Evolutionary conservation across 2,888 invertebrate species (phyloP).

Genomic region (Cinara cedri): DNA sequence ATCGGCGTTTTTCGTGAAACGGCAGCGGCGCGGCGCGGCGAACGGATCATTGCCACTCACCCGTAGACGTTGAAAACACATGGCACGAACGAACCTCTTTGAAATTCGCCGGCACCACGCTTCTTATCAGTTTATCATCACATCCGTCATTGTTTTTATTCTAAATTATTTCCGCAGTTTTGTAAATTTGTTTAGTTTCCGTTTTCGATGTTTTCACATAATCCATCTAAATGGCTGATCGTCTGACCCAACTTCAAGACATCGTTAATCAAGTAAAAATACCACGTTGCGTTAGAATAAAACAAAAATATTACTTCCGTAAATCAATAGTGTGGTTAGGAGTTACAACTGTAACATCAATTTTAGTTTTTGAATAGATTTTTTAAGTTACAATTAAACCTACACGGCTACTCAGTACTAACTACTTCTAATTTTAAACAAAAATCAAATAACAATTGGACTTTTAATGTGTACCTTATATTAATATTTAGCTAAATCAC

Average conservation of each 20-base stretch:
- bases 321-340: no score
- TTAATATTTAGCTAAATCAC: no score
- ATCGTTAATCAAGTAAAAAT: constrained; percentile 83
- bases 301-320: background rate
- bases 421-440: background rate
- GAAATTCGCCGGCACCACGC: background rate
- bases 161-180: no score
- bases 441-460: no score
- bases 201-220: background rate
- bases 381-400: background rate
- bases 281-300: background rate
- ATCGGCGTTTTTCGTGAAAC: constrained; percentile 48
- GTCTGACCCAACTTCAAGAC: constrained; percentile 93
- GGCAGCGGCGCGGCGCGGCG: background rate
- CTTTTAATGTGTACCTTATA: no score
- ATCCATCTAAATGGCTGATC: constrained; percentile 79
- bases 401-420: no score
- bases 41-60: background rate
- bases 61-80: constrained; percentile 27
- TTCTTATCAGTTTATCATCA: no score
- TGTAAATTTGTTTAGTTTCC: background rate
- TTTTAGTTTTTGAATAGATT: no score
- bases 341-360: no score
- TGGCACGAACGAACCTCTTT: constrained; percentile 25
- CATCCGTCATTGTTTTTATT: no score